Conservation (phyloP, 2,113 vertebrate genomes). For the Cheirogaleus medius region DNA sequence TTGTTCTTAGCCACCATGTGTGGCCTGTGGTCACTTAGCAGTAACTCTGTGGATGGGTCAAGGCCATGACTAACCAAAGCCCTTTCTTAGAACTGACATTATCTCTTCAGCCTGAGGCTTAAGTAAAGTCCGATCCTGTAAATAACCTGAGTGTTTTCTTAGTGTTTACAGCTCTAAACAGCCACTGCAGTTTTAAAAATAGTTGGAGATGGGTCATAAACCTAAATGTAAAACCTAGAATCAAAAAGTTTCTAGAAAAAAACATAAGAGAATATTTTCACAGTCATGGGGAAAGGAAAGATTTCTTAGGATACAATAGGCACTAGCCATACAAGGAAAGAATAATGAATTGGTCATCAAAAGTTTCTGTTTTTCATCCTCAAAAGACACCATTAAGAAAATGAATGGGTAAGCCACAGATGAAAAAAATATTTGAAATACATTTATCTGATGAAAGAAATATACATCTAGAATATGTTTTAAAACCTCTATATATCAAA, state of each 20-base stretch:
- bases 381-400: constrained; percentile 12
- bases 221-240: constrained; percentile 25
- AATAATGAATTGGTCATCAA: not conserved
- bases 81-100: constrained; percentile 10
- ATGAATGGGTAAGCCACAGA: not conserved
- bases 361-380: not conserved
- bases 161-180: constrained; percentile 1
- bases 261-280: not conserved
- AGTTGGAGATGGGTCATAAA: not conserved
- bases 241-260: constrained; percentile 10
- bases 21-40: not conserved
- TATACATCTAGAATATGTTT: not conserved
- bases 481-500: not conserved
- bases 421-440: not conserved
- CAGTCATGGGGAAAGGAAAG: not conserved
- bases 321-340: not conserved
- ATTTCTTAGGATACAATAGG: not conserved
- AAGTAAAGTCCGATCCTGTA: not conserved
- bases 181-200: not conserved
- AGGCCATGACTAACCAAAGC: not conserved
- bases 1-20: not conserved
- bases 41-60: not conserved
- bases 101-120: not conserved
- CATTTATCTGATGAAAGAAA: constrained; percentile 1
- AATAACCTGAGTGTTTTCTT: not conserved